Conservation (phyloP, 2,113 vertebrate species). For the Silurus meridionalis region DNA sequence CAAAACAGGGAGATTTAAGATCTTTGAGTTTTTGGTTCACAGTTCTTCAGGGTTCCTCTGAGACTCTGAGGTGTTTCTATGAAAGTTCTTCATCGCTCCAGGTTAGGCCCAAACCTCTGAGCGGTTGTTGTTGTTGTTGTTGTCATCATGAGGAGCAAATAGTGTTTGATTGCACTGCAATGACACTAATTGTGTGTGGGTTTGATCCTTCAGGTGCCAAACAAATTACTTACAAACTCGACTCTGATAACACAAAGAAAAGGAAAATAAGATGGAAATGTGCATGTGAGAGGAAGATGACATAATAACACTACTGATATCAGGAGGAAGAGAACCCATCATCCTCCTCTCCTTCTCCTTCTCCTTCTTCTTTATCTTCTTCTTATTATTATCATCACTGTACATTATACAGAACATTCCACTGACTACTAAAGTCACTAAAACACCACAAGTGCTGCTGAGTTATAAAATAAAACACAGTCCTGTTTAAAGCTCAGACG, state of each 20-base stretch:
- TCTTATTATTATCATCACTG: neutral
- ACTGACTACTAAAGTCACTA: neutral
- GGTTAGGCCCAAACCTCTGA: neutral
- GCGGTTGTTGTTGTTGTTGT: neutral
- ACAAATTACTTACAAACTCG: constrained; percentile 13
- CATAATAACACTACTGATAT: neutral
- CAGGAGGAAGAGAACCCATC: neutral
- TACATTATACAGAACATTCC: neutral
- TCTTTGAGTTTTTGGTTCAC: neutral
- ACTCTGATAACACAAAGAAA: neutral
- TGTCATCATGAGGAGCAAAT: neutral
- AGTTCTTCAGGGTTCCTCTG: neutral
- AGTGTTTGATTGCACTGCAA: neutral
- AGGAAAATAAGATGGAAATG: neutral
- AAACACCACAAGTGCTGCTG: neutral
- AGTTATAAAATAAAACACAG: neutral
- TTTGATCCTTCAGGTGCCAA: neutral
- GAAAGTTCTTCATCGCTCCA: neutral
- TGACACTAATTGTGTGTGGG: neutral
- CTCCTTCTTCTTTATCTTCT: too few species aligned
- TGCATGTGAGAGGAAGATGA: neutral
- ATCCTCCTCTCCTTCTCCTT: neutral
- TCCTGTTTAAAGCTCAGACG: neutral
- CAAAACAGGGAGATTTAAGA: neutral
- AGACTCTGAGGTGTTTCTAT: neutral